Evolutionary conservation across 2,888 invertebrate genomes (phyloP), one percentile per base, ranked within the genome.

Genomic region (Boloria euphrosyne): DNA sequence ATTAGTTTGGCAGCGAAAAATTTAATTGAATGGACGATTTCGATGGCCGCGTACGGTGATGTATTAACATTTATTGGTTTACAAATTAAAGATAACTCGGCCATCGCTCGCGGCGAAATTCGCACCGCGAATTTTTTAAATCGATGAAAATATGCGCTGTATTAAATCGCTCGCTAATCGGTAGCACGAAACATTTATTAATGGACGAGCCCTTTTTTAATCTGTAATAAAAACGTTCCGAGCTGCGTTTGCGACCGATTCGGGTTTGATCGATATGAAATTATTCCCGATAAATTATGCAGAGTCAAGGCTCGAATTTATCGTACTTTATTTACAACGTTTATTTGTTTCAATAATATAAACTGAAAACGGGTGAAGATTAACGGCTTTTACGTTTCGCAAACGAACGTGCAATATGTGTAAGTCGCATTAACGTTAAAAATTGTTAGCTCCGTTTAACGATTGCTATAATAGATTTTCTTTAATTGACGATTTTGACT

Each of bases 61-160:
- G 86, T 89, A 90, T 90, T 89, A 88, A 90, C 88, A 90, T 90
- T 90, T 90, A 90, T 92, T 90, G 90, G 85, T 87, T 90, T 84
- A 86, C 89, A 88, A 88, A 90, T 90, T 90, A 87, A 90, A 92
- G 87, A 87, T 88, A 84, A 83, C 84, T 76, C 80, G 77, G 69
- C 79, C 78, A 74, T 73, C 77, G 75, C 71, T 66, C 73, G 76
- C 72, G 69, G 73, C 75, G 70, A 72, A 75, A 81, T 80, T 80
- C 78, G 78, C 74, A 74, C 77, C 77, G 76, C 76, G 79, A 80
- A 80, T 75, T 75, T 75, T 86, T 87, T 83, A 83, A 79, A 76
- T 74, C 74, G 68, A 68, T 71, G 75, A 76, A 80, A 79, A 79
- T 80, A 80, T 78, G 77, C 77, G 75, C 77, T 75, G 75, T 76